Conservation (phyloP, 2,797 vertebrate genomes). For the Zenarchopterus dispar region DNA sequence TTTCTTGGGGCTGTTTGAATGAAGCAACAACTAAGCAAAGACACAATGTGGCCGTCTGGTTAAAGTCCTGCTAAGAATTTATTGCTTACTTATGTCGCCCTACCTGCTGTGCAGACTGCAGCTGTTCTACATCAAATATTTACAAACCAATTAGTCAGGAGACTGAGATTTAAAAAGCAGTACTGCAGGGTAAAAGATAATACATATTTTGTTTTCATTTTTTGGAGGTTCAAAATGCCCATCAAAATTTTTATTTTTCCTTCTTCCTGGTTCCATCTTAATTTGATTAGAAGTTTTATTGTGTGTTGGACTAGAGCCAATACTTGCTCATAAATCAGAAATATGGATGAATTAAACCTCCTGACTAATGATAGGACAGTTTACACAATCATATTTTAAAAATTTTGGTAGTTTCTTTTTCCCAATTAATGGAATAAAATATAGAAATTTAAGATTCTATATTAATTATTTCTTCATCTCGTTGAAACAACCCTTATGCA, state of each 20-base stretch:
- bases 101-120: conserved; percentile 1
- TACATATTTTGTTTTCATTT: conserved; percentile 13
- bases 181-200: neutral
- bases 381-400: no score
- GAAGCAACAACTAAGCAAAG: conserved; percentile 12
- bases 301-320: neutral
- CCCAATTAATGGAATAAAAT: no score
- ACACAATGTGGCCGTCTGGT: conserved; percentile 20
- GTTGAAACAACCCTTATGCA: no score
- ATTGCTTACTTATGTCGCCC: conserved; percentile 9
- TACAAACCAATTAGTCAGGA: conserved; percentile 40
- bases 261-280: neutral
- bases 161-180: conserved; percentile 5
- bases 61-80: conserved; percentile 19
- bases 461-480: no score
- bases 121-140: conserved; percentile 47
- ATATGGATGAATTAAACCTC: neutral
- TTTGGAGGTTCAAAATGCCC: conserved; percentile 10
- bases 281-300: conserved; percentile 21
- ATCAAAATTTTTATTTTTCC: neutral
- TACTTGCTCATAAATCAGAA: neutral
- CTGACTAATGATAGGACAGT: neutral
- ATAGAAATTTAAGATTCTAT: no score
- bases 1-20: conserved; percentile 48
- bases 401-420: no score